Conservation (phyloP, 92 coral and sea anemone genomes). For the Porites lobata region DNA sequence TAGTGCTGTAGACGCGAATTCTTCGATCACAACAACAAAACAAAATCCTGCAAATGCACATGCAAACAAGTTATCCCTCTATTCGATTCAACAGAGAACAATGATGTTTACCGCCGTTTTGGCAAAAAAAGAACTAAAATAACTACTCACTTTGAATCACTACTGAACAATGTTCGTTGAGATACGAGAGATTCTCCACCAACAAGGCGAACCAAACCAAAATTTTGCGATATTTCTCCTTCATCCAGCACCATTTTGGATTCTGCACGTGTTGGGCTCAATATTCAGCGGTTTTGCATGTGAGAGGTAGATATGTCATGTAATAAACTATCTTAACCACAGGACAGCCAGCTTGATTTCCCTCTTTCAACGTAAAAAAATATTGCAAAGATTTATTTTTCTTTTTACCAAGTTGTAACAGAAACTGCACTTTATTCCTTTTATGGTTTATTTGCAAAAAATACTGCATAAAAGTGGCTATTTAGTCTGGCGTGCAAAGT, state of each 20-base stretch:
- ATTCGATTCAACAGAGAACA: too few relatives aligned
- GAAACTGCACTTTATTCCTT: too few relatives aligned
- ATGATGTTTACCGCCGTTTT: neutral
- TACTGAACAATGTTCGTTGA: conserved; percentile 84
- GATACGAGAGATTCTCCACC: conserved; percentile 93
- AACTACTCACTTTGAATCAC: conserved; percentile 83
- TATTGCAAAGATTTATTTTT: too few relatives aligned
- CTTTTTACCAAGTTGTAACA: too few relatives aligned
- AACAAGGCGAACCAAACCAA: conserved; percentile 85
- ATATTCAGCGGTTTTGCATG: conserved; percentile 14
- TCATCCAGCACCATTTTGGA: conserved; percentile 51
- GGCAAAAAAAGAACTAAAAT: neutral
- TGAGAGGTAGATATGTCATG: neutral
- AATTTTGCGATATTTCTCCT: conserved; percentile 43
- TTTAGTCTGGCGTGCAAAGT: too few relatives aligned
- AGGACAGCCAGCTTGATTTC: neutral
- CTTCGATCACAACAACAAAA: conserved; percentile 89
- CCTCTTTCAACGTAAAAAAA: too few relatives aligned
- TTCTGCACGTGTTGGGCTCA: conserved; percentile 45
- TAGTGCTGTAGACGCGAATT: conserved; percentile 84
- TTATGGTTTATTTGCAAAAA: too few relatives aligned
- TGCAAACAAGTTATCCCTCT: too few relatives aligned
- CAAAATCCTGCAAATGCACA: conserved; percentile 59
- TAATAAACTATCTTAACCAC: neutral
- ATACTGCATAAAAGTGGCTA: too few relatives aligned